Evolutionary conservation across 2,888 invertebrate genomes (phyloP).

Genomic region (Hydriomena furcata): DNA sequence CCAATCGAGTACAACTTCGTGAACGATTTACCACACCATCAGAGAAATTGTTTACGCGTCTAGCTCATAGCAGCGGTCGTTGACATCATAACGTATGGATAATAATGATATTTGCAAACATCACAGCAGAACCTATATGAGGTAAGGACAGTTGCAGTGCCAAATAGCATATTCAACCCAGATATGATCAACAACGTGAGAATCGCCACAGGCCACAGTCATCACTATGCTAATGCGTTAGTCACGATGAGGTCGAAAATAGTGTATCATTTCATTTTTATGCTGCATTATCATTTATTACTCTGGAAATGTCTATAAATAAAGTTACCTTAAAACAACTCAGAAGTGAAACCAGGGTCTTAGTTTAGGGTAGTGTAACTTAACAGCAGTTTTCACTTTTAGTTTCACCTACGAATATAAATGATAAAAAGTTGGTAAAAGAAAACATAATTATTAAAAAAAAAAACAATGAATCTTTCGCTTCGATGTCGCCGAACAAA

Average conservation of each 20-base stretch:
- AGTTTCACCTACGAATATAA: no score
- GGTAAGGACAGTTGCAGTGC: constrained; percentile 10
- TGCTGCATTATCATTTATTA: constrained; percentile 3
- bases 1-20: no score
- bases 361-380: no score
- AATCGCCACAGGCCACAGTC: constrained; percentile 51
- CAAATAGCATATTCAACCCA: constrained; percentile 42
- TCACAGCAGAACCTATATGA: constrained; percentile 6
- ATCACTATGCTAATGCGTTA: constrained; percentile 48
- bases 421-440: no score
- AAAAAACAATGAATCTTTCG: no score
- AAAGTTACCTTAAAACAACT: background rate
- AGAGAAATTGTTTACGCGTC: no score
- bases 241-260: constrained; percentile 46
- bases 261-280: constrained; percentile 7
- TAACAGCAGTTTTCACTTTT: no score
- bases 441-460: no score
- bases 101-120: constrained; percentile 6
- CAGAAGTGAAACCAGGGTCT: background rate
- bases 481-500: no score
- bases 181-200: constrained; percentile 56
- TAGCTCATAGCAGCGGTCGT: constrained; percentile 7
- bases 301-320: background rate
- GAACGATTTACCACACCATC: background rate
- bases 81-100: constrained; percentile 1